Percentiles rank a stretch among this genome's conserved stretches.
Conservation (phyloP, 2,113 vertebrate genomes). For the Gallinago paraguaiae region DNA sequence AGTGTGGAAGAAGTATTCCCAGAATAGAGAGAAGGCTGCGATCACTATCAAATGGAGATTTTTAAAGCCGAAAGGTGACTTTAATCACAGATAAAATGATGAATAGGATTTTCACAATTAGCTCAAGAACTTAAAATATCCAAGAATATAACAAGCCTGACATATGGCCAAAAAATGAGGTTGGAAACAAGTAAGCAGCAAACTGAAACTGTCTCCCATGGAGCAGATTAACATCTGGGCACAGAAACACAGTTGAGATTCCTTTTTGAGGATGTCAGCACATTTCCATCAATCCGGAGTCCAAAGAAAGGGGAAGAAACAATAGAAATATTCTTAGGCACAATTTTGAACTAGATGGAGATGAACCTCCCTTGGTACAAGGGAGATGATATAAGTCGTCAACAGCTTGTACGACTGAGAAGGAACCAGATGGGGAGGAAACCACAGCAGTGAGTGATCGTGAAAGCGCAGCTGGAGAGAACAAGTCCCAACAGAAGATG, state of each 20-base stretch:
- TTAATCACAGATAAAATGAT: background rate
- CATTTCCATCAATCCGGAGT: background rate
- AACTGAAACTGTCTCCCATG: background rate
- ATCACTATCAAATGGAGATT: background rate
- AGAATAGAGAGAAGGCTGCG: background rate
- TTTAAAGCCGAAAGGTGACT: background rate
- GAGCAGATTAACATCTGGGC: background rate
- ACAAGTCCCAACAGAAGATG: background rate
- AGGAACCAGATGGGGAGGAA: background rate
- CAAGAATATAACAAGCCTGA: background rate
- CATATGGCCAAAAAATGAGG: background rate
- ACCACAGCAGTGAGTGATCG: background rate
- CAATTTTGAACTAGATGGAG: background rate
- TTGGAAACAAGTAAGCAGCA: background rate
- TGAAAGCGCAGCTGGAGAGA: background rate
- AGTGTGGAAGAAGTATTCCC: background rate
- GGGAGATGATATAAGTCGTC: background rate
- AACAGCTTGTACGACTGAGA: background rate
- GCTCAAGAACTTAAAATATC: background rate
- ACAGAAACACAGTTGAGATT: background rate
- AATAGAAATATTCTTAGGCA: background rate
- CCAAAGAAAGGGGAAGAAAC: background rate
- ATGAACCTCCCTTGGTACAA: background rate
- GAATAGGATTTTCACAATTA: background rate
- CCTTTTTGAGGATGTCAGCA: background rate